phyloP scores from a whole-genome alignment of 2,797 vertebrate genomes.

The Hemitrygon akajei region DNA sequence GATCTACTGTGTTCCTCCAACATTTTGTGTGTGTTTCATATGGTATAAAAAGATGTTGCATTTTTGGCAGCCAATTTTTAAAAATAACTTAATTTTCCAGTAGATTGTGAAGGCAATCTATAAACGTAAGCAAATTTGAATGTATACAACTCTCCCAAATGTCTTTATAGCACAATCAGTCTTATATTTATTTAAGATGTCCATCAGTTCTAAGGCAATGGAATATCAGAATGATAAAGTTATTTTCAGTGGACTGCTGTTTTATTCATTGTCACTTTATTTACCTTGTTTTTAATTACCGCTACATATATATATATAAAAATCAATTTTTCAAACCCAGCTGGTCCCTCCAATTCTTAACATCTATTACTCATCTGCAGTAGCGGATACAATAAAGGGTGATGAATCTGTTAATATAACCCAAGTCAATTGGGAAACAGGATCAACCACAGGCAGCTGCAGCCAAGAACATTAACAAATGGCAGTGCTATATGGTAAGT shows the following conservation, averaged over 20 bases:
- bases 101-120: background rate
- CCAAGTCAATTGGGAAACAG: background rate
- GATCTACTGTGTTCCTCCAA: too few relatives aligned
- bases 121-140: background rate
- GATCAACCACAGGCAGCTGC: background rate
- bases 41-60: background rate
- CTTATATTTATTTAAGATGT: background rate
- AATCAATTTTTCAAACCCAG: slow-evolving; percentile 8
- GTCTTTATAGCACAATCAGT: background rate
- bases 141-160: background rate
- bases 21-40: too few relatives aligned
- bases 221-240: background rate
- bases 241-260: background rate
- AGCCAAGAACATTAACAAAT: background rate
- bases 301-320: background rate
- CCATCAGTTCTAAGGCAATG: background rate
- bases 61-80: background rate
- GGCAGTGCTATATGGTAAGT: background rate
- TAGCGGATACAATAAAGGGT: background rate
- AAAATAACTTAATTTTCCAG: background rate
- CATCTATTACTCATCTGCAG: background rate
- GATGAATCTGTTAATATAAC: background rate
- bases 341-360: background rate
- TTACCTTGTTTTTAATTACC: too few relatives aligned
- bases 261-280: background rate